Evolutionary conservation across 2,113 vertebrate species (phyloP).

Genomic region (Mus musculus): GRCm39 chr17:30978001-30978500

Average conservation of each 20-base stretch:
- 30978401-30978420: too few species aligned
- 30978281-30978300: not conserved
- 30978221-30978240: not conserved
- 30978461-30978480: not conserved
- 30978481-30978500: too few species aligned
- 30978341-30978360: not conserved
- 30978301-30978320: not conserved
- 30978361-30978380: not conserved
- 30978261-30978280: not conserved
- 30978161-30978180: not conserved
- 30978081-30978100: not conserved
- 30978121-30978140: not conserved
- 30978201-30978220: not conserved
- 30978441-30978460: not conserved
- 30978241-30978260: rapidly evolving
- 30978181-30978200: not conserved
- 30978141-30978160: not conserved
- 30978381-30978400: not conserved
- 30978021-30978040: not conserved
- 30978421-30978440: too few species aligned
- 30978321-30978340: not conserved
- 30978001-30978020: not conserved
- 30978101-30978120: not conserved
- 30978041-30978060: not conserved
- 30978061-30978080: not conserved